Base-by-base conservation (phyloP, 23 tunicate genomes). In the Halocynthia aurantium region DNA sequence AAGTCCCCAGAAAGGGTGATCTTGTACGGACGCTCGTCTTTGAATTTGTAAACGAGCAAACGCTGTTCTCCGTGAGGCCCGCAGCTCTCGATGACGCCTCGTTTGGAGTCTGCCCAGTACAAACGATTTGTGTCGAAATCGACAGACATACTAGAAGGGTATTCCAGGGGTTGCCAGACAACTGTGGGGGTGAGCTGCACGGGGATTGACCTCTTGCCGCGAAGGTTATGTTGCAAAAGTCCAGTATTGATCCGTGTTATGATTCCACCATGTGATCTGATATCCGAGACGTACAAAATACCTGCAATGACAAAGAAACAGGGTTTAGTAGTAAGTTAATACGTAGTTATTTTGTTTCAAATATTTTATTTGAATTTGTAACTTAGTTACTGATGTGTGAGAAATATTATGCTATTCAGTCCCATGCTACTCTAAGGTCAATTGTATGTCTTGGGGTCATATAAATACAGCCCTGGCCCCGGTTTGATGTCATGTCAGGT, bases 21-120 rank as follows among this genome's bases (percentile, higher is more conserved):
- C 0, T 65, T 53, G 9, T 71, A 22, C 17, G 96, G 96, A 58
- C 73, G 76, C 18, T 69, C 62, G 44, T 22, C 55, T 53, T 22
- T 53, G 62, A 89, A 84, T 10, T 61, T 52, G 18, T 61, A 68
- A 7, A 84, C 84, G 49, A 84, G 6, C 6, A 52, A 51, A 7
- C 81, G 53, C 9, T 69, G 54, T 5, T 51, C 10, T 6, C 96
- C 96, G 55, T 79, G 78, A 17, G 51, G 70, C 0, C 31, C 53
- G 22, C 61, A 58, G 58, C 85, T 80, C n/a, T 63, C 76, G 6
- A 89, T 89, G 9, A 80, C 15, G 78, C 56, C 49, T 20, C 22
- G 40, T 69, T 89, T 89, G 11, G 76, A 51, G 61, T 89, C 88
- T 11, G 81, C 80, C 96, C 96, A 89, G 56, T 83, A 89, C 49